A percentile compares a stretch with the other conserved stretches of the same genome.
Conservation (phyloP, 1,140 invertebrate genomes). For the Brachionus rotundiformis region DNA sequence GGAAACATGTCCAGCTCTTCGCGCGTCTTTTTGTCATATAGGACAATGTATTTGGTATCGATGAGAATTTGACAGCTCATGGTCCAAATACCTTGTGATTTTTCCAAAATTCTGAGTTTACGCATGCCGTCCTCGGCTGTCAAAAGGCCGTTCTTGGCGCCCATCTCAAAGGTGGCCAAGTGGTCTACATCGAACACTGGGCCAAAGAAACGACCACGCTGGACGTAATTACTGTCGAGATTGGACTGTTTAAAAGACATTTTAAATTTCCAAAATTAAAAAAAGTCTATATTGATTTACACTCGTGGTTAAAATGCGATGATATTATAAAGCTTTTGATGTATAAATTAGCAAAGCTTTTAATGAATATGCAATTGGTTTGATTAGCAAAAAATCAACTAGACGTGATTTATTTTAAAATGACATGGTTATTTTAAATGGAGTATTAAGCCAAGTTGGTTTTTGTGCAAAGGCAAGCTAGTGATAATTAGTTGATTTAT, state of each 20-base stretch:
- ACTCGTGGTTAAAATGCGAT: conserved; percentile 16
- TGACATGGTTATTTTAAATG: background rate
- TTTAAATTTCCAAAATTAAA: background rate
- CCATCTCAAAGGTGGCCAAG: conserved; percentile 30
- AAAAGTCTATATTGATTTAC: conserved; percentile 3
- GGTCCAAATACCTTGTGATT: conserved; percentile 44
- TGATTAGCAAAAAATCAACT: background rate
- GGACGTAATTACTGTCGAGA: conserved; percentile 9
- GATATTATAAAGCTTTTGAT: background rate
- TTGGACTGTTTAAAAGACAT: conserved; percentile 32
- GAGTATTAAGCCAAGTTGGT: background rate
- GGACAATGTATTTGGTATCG: conserved; percentile 19
- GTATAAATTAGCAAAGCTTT: background rate
- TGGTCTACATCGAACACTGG: conserved; percentile 18
- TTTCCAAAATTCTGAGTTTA: conserved; percentile 32
- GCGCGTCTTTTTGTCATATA: background rate
- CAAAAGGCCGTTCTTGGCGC: background rate
- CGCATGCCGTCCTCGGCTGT: conserved; percentile 46
- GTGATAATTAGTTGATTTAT: background rate
- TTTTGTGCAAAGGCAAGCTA: background rate
- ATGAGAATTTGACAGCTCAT: conserved; percentile 23
- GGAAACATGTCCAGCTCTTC: conserved; percentile 16
- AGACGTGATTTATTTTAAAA: background rate
- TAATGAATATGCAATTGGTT: background rate
- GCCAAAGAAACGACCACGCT: conserved; percentile 11